Base-by-base conservation (phyloP, 2,888 invertebrate genomes). In the Germaria angustata region DNA sequence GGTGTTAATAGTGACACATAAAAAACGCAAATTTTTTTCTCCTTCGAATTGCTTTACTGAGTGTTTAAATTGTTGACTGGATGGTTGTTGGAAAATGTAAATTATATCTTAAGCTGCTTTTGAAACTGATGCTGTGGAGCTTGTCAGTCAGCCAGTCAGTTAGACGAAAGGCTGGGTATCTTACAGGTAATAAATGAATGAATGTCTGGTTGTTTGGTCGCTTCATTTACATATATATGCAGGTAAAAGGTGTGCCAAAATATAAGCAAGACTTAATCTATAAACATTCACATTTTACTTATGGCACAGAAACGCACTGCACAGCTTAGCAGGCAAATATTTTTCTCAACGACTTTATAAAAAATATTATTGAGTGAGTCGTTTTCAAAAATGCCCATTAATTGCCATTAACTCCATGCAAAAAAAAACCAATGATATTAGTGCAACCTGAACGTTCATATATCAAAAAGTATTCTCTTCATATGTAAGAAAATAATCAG, bases 71-170 rank as follows among this genome's bases (percentile, higher is more conserved):
- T 34, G 22, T 11, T 68, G 66, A 15, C 24, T 61, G 55, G 34
- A 20, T 65, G 28, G 41, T 17, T 66, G 66, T 63, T 78, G 57
- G 24, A 66, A 80, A 73, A 80, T 80, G 72, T 44, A 66, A 73
- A 80, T 80, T 80, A 73, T 73, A 73, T 72, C 73, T 79, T 68
- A 73, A 65, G 75, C 79, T 39, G 69, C 76, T 61, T 76, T 78
- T 59, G 71, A 82, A 79, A 82, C 66, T 82, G 79, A 79, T 82
- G 82, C 75, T 66, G 65, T 71, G 59, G 71, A 82, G 57, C 75
- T 69, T 76, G 75, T 75, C 78, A 57, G 59, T 46, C 57, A 57
- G 59, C 17, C 28, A 32, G 51, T 61, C 41, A 41, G 41, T 41
- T 1, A 28, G 51, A 0, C 22, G 28, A 13, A 3, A 9, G 22